Percentiles rank a stretch among this genome's conserved stretches.
These are phyloP conservation scores for Euura saliciscinereae DNA, from an alignment of 1,140 invertebrate genomes.

Conservation along the genomic window DNA sequence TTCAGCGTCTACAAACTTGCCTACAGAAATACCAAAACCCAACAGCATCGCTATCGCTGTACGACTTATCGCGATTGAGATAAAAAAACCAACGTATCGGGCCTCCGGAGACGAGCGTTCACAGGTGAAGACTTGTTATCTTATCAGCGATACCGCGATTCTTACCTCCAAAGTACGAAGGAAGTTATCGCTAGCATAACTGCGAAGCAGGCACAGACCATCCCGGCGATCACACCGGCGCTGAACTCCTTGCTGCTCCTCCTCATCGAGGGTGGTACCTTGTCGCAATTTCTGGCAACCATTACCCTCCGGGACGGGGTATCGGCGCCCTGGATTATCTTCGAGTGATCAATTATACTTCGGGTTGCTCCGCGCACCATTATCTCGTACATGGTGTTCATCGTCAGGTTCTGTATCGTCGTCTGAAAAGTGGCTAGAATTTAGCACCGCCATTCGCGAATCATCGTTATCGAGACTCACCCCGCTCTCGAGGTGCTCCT, in stretches of 20 bases:
- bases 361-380: constrained; percentile 73
- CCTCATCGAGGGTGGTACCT: constrained; percentile 62
- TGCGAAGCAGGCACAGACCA: constrained; percentile 75
- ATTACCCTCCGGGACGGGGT: constrained; percentile 70
- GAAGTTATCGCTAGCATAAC: constrained; percentile 73
- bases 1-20: too few relatives aligned
- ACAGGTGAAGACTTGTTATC: too few relatives aligned
- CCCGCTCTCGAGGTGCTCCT: constrained; percentile 65
- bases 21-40: background rate
- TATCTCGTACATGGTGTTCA: constrained; percentile 76
- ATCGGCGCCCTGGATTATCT: constrained; percentile 70
- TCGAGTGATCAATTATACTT: constrained; percentile 68
- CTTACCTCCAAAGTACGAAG: constrained; percentile 80
- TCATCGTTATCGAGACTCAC: constrained; percentile 51
- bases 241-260: constrained; percentile 69
- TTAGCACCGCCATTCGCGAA: background rate
- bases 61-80: background rate
- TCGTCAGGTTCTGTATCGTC: constrained; percentile 75
- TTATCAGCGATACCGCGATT: too few relatives aligned
- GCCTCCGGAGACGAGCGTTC: background rate
- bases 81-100: background rate
- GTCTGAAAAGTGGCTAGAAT: constrained; percentile 61
- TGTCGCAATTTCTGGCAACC: constrained; percentile 72
- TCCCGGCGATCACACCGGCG: constrained; percentile 74
- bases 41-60: background rate